Conservation (phyloP, 92 coral and sea anemone genomes). For the Meandrina meandrites region DNA sequence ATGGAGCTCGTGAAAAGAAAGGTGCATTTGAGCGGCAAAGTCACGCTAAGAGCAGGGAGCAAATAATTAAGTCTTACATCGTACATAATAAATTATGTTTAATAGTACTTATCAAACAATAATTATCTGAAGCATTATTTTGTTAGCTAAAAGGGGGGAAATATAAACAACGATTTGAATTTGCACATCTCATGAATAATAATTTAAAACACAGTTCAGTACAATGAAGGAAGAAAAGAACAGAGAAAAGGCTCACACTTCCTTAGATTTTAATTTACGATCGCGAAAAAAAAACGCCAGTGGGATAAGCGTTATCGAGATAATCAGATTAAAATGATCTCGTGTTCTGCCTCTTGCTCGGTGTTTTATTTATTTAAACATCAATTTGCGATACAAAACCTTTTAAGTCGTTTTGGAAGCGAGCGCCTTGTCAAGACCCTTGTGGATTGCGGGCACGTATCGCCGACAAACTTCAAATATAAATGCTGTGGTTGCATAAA, state of each 20-base stretch:
- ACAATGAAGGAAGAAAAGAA: not conserved
- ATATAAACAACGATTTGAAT: constrained; percentile 19
- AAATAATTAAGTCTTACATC: constrained; percentile 8
- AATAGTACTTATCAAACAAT: constrained; percentile 2
- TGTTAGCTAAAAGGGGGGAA: constrained; percentile 9
- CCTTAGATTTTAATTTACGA: not conserved
- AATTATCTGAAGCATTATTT: not conserved
- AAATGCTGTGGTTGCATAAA: not conserved
- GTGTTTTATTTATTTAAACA: constrained; percentile 10
- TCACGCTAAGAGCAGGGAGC: not conserved
- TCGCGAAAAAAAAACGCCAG: not conserved
- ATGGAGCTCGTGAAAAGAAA: no score
- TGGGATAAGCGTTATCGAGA: not conserved
- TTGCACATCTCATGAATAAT: constrained; percentile 15
- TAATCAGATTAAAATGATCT: constrained; percentile 13
- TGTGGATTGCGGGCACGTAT: not conserved
- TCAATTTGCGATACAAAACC: not conserved
- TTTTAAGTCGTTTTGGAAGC: not conserved
- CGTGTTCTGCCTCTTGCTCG: not conserved
- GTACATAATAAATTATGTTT: constrained; percentile 5
- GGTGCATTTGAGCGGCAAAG: not conserved
- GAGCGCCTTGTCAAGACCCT: not conserved
- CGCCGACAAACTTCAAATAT: constrained; percentile 3
- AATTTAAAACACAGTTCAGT: not conserved
- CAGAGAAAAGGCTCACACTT: not conserved